phyloP scores from a whole-genome alignment of 2,113 vertebrate genomes.

The Tyto alba region DNA sequence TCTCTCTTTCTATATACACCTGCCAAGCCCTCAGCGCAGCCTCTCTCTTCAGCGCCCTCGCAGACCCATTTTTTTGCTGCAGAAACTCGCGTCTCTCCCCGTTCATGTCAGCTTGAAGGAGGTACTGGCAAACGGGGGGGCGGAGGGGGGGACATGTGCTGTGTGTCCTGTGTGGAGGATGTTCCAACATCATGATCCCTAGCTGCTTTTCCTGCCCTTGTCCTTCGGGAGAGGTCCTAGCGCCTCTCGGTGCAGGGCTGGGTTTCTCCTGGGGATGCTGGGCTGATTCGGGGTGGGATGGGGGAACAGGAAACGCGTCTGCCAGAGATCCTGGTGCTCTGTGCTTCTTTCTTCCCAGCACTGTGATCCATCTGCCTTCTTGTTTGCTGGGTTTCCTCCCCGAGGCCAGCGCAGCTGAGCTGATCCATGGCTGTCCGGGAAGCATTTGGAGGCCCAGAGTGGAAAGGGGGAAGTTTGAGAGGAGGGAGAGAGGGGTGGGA shows the following conservation, averaged over 20 bases:
- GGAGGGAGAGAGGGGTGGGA: not conserved
- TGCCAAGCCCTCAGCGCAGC: not conserved
- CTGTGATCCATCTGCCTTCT: not conserved
- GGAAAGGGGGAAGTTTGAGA: not conserved
- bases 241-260: accelerated
- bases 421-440: not conserved
- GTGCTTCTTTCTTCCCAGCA: not conserved
- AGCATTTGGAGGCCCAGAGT: not conserved
- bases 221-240: not conserved
- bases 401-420: not conserved
- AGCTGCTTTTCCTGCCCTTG: not conserved
- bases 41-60: not conserved
- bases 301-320: not conserved
- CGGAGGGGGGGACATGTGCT: accelerated
- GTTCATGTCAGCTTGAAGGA: accelerated
- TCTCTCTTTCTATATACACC: not conserved
- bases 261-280: not conserved
- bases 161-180: accelerated
- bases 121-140: not conserved
- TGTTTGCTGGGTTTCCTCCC: not conserved
- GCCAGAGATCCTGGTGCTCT: not conserved
- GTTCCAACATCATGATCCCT: not conserved
- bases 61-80: not conserved
- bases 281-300: not conserved
- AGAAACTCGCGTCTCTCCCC: not conserved